These are phyloP conservation scores for Metopia argyrocephala DNA, from an alignment of 2,888 invertebrate genomes.

Conservation along the genomic window DNA sequence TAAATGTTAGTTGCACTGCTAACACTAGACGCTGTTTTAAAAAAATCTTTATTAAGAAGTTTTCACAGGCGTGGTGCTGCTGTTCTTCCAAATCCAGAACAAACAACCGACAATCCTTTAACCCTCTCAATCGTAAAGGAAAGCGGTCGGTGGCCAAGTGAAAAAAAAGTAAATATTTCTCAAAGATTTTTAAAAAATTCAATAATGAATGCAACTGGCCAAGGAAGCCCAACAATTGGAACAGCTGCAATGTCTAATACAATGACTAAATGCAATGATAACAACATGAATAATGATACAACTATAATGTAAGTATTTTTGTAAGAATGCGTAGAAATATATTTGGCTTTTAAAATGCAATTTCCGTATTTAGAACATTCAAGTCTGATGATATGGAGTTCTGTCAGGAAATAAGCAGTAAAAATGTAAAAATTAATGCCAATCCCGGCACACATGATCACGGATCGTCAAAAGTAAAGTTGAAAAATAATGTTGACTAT, in stretches of 20 bases:
- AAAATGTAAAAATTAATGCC: slow-evolving; percentile 85
- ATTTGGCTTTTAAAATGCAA: neutral
- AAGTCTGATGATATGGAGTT: slow-evolving; percentile 74
- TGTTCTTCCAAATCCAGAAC: slow-evolving; percentile 39
- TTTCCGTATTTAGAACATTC: slow-evolving; percentile 69
- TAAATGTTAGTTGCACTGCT: slow-evolving; percentile 75
- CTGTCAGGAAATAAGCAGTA: slow-evolving; percentile 73
- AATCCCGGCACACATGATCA: slow-evolving; percentile 86
- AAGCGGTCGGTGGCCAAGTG: neutral
- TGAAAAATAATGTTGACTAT: slow-evolving; percentile 93
- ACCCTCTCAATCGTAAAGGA: neutral
- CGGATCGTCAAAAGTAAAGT: slow-evolving; percentile 93
- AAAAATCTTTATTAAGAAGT: slow-evolving; percentile 52
- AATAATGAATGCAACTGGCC: slow-evolving; percentile 42
- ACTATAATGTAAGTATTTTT: slow-evolving; percentile 44
- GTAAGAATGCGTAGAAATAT: no score
- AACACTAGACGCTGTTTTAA: slow-evolving; percentile 71
- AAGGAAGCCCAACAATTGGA: slow-evolving; percentile 9
- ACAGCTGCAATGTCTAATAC: slow-evolving; percentile 45
- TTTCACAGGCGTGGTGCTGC: slow-evolving; percentile 71
- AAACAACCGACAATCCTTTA: slow-evolving; percentile 52
- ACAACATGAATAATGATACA: slow-evolving; percentile 22
- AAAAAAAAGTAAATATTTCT: neutral
- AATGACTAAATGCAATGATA: slow-evolving; percentile 21
- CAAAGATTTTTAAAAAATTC: neutral